Evolutionary conservation across 2,888 invertebrate species (phyloP), one percentile per base, ranked within the genome.

Genomic region (Tetragonisca angustula): DNA sequence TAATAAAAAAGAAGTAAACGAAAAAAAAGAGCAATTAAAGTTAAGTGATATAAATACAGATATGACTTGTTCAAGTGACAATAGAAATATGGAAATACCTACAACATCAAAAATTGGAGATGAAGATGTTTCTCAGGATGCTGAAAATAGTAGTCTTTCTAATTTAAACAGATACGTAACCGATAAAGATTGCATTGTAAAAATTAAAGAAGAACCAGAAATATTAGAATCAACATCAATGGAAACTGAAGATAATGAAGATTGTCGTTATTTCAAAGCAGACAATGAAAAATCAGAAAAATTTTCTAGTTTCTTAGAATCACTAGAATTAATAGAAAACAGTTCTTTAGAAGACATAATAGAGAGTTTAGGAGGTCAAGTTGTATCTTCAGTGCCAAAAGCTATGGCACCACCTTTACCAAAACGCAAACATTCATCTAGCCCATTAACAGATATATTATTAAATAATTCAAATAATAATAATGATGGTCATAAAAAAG

Each of bases 381-480:
- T 91, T 2, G 88, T 89, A 50, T 86, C 89, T 15, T 88, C 91
- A 0, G 61, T 90, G 27, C 79, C 90, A 36, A 88, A 90, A 73
- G 78, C 91, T 4, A 93, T 93, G 91, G 92, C 92, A 17, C 92
- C 93, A 27, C 91, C 92, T 9, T 86, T 90, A 59, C 87, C 90
- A 1, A 94, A 92, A 79, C 91, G 92, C 3, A 93, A 92, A 79
- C 88, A 80, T 49, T 90, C 92, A 0, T 76, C 89, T 19, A 94
- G 94, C 85, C 94, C 94, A 6, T 76, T 93, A 59, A 88, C 89
- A 11, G 93, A 94, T 71, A 92, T 94, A 84, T 74, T 93, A 2
- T 77, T 92, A 27, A 92, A 92, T 76, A 93, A 92, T 76, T 82
- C 92, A 1, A 91, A 93, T 77, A 94, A 94, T 74, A 94, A 94